Conservation (phyloP, 2,797 vertebrate genomes). For the Petrocephalus schoutedeni region DNA sequence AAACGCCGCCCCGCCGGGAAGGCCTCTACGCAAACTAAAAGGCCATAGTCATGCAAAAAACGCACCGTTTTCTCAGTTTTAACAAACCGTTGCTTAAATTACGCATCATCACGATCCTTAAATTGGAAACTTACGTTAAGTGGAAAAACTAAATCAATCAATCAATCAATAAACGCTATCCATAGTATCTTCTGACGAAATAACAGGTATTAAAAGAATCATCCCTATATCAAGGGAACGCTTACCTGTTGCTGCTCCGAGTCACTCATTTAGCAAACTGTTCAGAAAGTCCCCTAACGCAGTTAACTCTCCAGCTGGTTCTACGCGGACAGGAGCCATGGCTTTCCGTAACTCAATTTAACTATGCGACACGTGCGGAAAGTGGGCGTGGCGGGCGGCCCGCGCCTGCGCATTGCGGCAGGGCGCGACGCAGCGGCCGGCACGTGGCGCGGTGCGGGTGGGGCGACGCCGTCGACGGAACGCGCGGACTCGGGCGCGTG, state of each 20-base stretch:
- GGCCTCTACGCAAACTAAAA: background rate
- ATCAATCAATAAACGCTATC: background rate
- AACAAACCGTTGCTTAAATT: background rate
- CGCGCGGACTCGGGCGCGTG: background rate
- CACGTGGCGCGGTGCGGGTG: too few species aligned
- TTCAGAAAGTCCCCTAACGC: background rate
- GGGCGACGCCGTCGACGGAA: background rate
- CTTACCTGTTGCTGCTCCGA: constrained; percentile 28
- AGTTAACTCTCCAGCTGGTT: background rate
- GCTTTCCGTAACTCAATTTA: constrained; percentile 18
- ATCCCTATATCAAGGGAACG: background rate
- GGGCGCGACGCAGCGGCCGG: background rate
- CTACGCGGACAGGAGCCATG: background rate
- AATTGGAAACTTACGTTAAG: background rate
- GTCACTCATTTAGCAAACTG: constrained; percentile 25
- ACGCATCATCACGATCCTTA: background rate
- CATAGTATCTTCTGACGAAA: background rate
- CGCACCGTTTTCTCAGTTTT: background rate
- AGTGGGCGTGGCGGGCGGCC: background rate
- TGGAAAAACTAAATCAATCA: background rate
- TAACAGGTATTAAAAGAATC: background rate
- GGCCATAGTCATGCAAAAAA: background rate
- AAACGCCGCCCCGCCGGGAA: background rate
- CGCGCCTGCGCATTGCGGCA: constrained; percentile 7
- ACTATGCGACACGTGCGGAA: constrained; percentile 19